A percentile compares a stretch with the other conserved stretches of the same genome.
phyloP scores from a whole-genome alignment of 2,888 invertebrate genomes.

The Panzeria rudis region DNA sequence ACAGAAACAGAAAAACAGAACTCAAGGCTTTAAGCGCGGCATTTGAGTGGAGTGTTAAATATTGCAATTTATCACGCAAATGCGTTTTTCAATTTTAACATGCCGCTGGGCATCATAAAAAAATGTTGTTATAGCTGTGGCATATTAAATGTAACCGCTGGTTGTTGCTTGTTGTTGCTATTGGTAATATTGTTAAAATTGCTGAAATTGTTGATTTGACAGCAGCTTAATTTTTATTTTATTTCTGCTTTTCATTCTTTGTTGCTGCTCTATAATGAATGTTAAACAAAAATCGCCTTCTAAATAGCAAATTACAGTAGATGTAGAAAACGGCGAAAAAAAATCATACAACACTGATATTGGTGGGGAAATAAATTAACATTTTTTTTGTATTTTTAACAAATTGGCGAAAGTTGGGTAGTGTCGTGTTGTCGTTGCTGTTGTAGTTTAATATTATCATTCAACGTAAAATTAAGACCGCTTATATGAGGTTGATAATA shows the following conservation, averaged over 20 bases:
- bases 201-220: constrained; percentile 73
- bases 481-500: constrained; percentile 60
- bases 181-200: constrained; percentile 60
- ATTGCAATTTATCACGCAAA: constrained; percentile 84
- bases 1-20: constrained; percentile 25
- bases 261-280: constrained; percentile 37
- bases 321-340: background rate
- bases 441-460: constrained; percentile 37
- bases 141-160: constrained; percentile 72
- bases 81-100: constrained; percentile 84
- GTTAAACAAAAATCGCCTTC: constrained; percentile 55
- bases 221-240: constrained; percentile 75
- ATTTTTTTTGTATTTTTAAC: constrained; percentile 57
- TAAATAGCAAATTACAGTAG: constrained; percentile 61
- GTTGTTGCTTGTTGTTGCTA: constrained; percentile 61
- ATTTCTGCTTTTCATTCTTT: background rate
- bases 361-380: constrained; percentile 65
- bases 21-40: constrained; percentile 69
- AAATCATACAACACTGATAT: constrained; percentile 27
- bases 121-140: constrained; percentile 69
- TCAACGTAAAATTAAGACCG: constrained; percentile 52
- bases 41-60: constrained; percentile 79
- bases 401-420: constrained; percentile 71
- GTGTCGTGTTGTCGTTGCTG: constrained; percentile 23
- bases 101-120: constrained; percentile 83